Evolutionary conservation across 23 tunicate species (phyloP), one percentile per base, ranked within the genome.

Genomic region (Diplosoma virens): DNA sequence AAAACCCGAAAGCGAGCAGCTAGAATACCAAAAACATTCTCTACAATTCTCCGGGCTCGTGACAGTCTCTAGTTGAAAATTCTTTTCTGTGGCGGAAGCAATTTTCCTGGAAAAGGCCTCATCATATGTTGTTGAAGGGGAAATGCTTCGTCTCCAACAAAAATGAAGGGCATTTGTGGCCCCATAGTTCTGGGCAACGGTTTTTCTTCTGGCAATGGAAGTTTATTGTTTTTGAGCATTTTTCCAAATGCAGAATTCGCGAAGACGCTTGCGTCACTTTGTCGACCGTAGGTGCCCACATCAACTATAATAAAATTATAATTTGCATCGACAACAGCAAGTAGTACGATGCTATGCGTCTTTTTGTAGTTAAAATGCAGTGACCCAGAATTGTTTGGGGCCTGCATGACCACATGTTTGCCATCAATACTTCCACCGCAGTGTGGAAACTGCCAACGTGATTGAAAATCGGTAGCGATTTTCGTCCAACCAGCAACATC

Each of bases 111-210:
- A 59, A n/a, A 81, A 28, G 86, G 71, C 27, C 80, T 25, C 86
- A 81, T 71, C 5, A 71, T 11, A 26, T 84, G 67, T 2, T 37
- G 18, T 20, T 24, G 30, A 28, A 77, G 33, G 1, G 90, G 90
- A 66, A 84, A 84, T 26, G 90, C 90, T 29, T 77, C 90, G 45
- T 84, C 90, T 34, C 66, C 90, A 33, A 84, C 80, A 58, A 84
- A 67, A 1, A 67, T 78, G 45, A 32, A 68, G n/a, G 90, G 90
- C 7, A 67, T 29, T 27, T 7, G 26, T 1, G 46, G 58, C 28
- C 11, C 34, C 3, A 32, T n/a, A 23, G 68, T 53, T 17, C 47
- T 32, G 6, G 60, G 61, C 6, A 81, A 33, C 29, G 46, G 31
- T 29, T 31, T 36, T 5, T 30, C 30, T 2, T 5, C 24, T 1